These are phyloP conservation scores for Sebastes ruberrimus DNA, from an alignment of 2,797 vertebrate species.

Conservation along the genomic window DNA sequence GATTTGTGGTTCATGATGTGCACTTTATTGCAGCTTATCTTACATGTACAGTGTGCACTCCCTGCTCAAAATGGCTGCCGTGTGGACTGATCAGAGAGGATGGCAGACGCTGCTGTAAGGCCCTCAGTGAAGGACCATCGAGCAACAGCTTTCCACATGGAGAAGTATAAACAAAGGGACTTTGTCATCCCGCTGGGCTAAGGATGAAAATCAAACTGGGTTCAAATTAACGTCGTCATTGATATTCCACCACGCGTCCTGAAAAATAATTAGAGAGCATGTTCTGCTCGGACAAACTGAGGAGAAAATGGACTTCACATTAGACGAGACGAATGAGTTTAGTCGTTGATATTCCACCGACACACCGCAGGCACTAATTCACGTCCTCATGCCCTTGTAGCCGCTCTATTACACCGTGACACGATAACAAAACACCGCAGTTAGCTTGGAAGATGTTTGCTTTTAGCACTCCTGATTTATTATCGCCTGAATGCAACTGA, in stretches of 20 bases:
- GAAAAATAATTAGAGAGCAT: background rate
- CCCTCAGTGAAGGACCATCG: background rate
- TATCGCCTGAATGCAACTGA: background rate
- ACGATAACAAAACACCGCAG: background rate
- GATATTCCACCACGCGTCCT: background rate
- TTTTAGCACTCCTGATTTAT: background rate
- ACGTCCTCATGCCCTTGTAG: background rate
- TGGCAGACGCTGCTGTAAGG: background rate
- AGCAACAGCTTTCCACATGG: background rate
- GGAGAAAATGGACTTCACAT: background rate
- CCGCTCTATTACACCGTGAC: background rate
- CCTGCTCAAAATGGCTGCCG: constrained; percentile 52
- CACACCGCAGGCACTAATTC: background rate
- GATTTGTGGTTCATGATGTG: constrained; percentile 34
- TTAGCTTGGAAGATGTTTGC: background rate
- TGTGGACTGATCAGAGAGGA: background rate
- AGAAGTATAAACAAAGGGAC: background rate
- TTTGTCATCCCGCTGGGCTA: background rate
- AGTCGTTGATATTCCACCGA: background rate
- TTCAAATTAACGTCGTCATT: background rate
- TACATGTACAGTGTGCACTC: background rate
- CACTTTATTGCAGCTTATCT: constrained; percentile 48
- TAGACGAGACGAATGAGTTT: constrained; percentile 13
- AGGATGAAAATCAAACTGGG: background rate
- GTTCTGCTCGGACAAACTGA: background rate